phyloP scores from a whole-genome alignment of 2,113 vertebrate genomes.

The Malurus cyaneus region DNA sequence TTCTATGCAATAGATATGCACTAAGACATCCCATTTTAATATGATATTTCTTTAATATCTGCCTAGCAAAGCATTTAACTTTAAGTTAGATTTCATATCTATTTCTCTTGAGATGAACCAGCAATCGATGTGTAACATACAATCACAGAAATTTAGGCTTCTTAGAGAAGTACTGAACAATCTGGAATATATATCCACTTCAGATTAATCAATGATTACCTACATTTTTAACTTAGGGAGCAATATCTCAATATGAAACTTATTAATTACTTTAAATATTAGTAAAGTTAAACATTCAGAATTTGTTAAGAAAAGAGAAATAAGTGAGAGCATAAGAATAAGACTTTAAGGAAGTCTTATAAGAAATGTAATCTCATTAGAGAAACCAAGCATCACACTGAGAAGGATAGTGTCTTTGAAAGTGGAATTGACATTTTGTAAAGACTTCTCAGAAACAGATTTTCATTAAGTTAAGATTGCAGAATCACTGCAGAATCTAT shows the following conservation, averaged over 20 bases:
- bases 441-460: background rate
- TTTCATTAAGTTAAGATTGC: background rate
- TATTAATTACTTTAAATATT: background rate
- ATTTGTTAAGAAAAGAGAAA: background rate
- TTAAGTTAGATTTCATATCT: background rate
- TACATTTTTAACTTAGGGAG: background rate
- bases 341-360: background rate
- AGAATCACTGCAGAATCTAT: background rate
- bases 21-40: background rate
- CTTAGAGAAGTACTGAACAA: background rate
- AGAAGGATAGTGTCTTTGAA: background rate
- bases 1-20: background rate
- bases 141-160: background rate
- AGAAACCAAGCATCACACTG: background rate
- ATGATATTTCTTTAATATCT: background rate
- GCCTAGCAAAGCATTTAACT: background rate
- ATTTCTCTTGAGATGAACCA: background rate
- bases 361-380: background rate
- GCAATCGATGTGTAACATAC: background rate
- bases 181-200: background rate
- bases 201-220: background rate
- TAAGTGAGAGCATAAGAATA: background rate
- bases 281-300: background rate
- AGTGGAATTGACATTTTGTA: constrained; percentile 5
- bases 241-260: background rate